Evolutionary conservation across 1,140 invertebrate genomes (phyloP), one percentile per base, ranked within the genome.

Genomic region (Diorhabda elongata): DNA sequence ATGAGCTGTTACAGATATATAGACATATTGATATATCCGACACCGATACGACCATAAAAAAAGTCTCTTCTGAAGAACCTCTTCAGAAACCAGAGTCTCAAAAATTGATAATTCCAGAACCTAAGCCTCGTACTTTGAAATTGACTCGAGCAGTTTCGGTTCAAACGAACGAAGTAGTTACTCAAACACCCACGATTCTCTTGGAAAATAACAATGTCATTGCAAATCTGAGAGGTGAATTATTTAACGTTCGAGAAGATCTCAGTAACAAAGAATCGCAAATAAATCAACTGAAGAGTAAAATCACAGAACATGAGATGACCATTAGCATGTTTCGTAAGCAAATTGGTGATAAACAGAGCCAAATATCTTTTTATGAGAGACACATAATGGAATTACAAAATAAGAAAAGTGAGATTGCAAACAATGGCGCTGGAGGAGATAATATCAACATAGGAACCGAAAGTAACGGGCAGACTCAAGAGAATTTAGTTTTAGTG

Each of bases 291-390:
- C 44, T 77, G 45, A 75, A 74, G 65, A 70, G 58, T 47, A 75
- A 77, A 69, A 60, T 70, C 42, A 69, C 62, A 6, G 75, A 77
- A 64, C 56, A 73, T 7, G 75, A 79, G 57, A 71, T 73, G 74
- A 76, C 73, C 43, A 59, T 78, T 5, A 78, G 64, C 65, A 52
- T 78, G 44, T 74, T 78, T 47, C 73, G 71, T 61, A 75, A 73
- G n/a, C 76, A 79, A 66, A 64, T 79, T 11, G 75, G 69, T 4
- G 77, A 79, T 67, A 79, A 79, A 66, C 78, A 80, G 61, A 77
- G 74, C 61, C 78, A 80, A 69, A 77, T 80, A 42, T 71, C 71
- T 44, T 77, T 79, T 71, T 79, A 80, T 43, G 77, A 79, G 67
- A 74, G 72, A 42, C 78, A 77, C 57, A 78, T 80, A 52, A 26